These are phyloP conservation scores for Ceyx margarethae DNA, from an alignment of 2,113 vertebrate genomes.

Conservation along the genomic window DNA sequence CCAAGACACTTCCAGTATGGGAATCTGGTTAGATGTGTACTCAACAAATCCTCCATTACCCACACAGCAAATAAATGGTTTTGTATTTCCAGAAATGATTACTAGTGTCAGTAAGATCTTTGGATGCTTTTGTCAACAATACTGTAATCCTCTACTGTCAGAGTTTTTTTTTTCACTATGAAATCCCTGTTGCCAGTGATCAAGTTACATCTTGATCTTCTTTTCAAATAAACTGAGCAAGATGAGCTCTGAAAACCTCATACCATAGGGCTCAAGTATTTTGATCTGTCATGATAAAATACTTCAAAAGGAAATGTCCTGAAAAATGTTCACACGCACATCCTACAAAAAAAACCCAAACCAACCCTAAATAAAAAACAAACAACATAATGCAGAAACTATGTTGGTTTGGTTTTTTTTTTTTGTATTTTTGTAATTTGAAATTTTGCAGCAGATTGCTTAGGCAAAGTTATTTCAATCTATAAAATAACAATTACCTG, in stretches of 20 bases:
- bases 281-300: not conserved
- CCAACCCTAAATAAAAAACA: fast-evolving
- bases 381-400: not conserved
- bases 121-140: not conserved
- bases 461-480: not conserved
- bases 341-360: not conserved
- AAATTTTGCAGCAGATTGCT: not conserved
- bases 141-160: not conserved
- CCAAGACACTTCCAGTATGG: not conserved
- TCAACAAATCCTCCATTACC: not conserved
- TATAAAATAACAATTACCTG: not conserved
- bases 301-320: not conserved
- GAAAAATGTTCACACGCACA: not conserved
- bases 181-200: not conserved
- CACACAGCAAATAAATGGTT: not conserved
- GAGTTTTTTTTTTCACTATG: not conserved
- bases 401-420: too few relatives aligned
- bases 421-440: not conserved
- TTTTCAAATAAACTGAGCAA: not conserved
- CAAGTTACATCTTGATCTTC: not conserved
- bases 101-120: not conserved
- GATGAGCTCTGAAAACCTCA: not conserved
- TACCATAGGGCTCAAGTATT: not conserved
- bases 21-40: not conserved
- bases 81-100: not conserved